These are phyloP conservation scores for Ambastaia sidthimunki DNA, from an alignment of 2,797 vertebrate genomes.

Conservation along the genomic window DNA sequence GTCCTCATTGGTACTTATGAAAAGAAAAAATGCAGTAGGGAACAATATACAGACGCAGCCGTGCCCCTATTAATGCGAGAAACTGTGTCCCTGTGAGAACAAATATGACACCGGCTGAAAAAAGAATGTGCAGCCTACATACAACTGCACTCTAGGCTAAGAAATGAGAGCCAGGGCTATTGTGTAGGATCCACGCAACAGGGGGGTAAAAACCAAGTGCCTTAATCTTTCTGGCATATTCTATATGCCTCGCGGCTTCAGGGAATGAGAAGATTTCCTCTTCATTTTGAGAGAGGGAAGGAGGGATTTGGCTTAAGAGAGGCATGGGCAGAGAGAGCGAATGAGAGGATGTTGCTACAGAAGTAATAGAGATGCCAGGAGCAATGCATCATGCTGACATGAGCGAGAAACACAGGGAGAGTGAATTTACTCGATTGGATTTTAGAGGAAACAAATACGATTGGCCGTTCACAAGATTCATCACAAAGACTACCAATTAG, in stretches of 20 bases:
- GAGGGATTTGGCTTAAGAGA: constrained; percentile 23
- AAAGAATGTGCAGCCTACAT: constrained; percentile 40
- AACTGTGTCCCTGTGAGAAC: constrained; percentile 22
- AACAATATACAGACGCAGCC: neutral
- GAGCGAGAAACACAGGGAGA: constrained; percentile 39
- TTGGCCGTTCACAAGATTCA: constrained; percentile 68
- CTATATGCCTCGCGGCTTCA: constrained; percentile 48
- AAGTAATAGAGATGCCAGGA: constrained; percentile 51
- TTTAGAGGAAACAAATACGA: constrained; percentile 72
- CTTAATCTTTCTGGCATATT: constrained; percentile 59
- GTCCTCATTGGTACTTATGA: neutral
- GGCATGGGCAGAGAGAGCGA: constrained; percentile 1
- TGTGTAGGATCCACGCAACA: constrained; percentile 31
- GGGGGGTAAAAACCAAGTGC: constrained; percentile 23
- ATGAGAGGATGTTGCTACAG: constrained; percentile 39
- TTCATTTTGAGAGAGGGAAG: constrained; percentile 21
- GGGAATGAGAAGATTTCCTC: constrained; percentile 51
- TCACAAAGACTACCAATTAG: constrained; percentile 59
- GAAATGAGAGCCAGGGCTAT: constrained; percentile 49
- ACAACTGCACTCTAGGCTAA: constrained; percentile 46
- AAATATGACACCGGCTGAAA: constrained; percentile 48
- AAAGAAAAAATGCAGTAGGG: neutral
- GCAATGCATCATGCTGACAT: constrained; percentile 54
- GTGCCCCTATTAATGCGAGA: constrained; percentile 23
- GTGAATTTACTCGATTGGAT: constrained; percentile 70